These are phyloP conservation scores for Gallinago jamesoni DNA, from an alignment of 2,113 vertebrate genomes.

Conservation along the genomic window DNA sequence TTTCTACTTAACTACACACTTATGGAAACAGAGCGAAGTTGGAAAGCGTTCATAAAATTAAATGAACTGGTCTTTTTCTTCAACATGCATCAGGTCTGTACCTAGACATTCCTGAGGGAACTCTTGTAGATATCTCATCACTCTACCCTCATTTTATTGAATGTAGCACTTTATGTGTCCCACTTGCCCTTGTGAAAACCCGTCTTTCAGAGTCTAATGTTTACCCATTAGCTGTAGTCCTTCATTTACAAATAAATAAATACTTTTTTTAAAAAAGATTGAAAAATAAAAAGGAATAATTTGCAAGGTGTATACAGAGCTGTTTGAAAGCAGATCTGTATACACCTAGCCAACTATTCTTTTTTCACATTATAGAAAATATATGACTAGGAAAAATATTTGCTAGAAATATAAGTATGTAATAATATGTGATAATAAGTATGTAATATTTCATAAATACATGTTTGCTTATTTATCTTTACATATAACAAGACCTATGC, in stretches of 20 bases:
- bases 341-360: neutral
- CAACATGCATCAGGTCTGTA: neutral
- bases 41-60: neutral
- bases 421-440: neutral
- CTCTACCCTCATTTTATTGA: neutral
- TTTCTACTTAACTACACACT: neutral
- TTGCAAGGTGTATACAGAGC: neutral
- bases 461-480: neutral
- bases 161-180: neutral
- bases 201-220: neutral
- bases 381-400: neutral
- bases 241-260: neutral
- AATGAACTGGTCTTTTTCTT: neutral
- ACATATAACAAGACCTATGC: neutral
- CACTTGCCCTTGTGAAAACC: neutral
- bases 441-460: neutral
- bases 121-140: neutral
- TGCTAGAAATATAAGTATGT: neutral
- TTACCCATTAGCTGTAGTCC: fast-evolving
- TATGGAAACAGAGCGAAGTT: neutral
- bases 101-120: neutral
- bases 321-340: neutral
- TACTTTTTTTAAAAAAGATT: neutral
- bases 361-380: neutral
- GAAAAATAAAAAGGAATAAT: neutral